A percentile compares a stretch with the other conserved stretches of the same genome.
phyloP scores from a whole-genome alignment of 2,888 invertebrate genomes.

The Galerucella calmariensis region DNA sequence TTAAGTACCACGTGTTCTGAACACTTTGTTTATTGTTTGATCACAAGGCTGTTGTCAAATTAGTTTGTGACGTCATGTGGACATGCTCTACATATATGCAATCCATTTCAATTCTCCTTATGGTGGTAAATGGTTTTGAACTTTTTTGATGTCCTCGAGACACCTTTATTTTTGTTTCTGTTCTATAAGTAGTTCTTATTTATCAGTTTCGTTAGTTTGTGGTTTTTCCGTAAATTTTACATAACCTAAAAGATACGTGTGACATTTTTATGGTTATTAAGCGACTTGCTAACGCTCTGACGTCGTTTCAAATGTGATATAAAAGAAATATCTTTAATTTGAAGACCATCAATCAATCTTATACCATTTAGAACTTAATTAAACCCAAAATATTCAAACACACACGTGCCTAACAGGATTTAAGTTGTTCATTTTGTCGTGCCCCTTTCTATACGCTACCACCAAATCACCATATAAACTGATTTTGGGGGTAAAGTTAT shows the following conservation, averaged over 20 bases:
- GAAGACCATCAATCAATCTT: constrained; percentile 22
- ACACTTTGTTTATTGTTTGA: too few relatives aligned
- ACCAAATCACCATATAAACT: constrained; percentile 16
- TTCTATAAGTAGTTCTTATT: too few relatives aligned
- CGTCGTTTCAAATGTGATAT: not conserved
- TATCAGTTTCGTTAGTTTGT: too few relatives aligned
- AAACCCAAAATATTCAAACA: constrained; percentile 30
- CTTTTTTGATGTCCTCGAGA: too few relatives aligned
- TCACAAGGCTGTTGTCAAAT: too few relatives aligned
- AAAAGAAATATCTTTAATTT: constrained; percentile 10
- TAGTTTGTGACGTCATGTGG: too few relatives aligned
- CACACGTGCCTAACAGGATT: constrained; percentile 46
- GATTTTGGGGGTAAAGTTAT: not conserved
- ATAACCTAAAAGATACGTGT: not conserved
- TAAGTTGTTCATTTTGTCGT: constrained; percentile 42
- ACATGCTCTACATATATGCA: too few relatives aligned
- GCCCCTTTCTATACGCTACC: constrained; percentile 9
- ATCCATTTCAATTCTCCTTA: too few relatives aligned
- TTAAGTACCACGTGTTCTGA: too few relatives aligned
- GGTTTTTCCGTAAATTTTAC: too few relatives aligned
- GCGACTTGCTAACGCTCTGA: not conserved
- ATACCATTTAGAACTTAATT: constrained; percentile 24
- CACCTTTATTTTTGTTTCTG: too few relatives aligned
- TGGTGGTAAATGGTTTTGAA: too few relatives aligned
- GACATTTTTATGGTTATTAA: not conserved